These are phyloP conservation scores for Myotis brandtii DNA, from an alignment of 2,113 vertebrate species.

Conservation along the genomic window DNA sequence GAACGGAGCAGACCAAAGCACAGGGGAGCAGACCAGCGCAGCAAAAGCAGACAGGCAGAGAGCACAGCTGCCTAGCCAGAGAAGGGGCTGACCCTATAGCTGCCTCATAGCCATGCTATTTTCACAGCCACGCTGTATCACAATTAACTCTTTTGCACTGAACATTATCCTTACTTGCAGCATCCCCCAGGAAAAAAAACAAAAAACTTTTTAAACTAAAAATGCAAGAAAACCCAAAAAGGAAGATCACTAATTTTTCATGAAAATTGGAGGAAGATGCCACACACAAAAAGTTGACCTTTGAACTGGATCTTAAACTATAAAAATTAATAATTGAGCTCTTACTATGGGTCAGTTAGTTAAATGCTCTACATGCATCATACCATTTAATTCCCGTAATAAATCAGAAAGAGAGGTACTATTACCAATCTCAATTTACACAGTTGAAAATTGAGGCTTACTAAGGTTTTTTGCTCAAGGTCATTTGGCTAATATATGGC, in stretches of 20 bases:
- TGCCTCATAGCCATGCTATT: not conserved
- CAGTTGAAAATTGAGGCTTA: not conserved
- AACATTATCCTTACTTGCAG: not conserved
- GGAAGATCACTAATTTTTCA: not conserved
- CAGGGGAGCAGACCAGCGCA: not conserved
- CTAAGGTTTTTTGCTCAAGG: not conserved
- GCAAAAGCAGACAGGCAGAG: not conserved
- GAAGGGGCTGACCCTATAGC: not conserved
- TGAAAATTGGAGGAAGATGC: not conserved
- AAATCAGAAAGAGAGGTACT: constrained; percentile 2
- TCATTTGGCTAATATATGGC: not conserved
- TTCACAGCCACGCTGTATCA: not conserved
- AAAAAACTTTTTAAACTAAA: not conserved
- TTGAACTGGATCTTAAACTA: constrained; percentile 27
- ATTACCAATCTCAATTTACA: not conserved
- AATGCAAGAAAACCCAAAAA: not conserved
- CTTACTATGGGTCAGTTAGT: not conserved
- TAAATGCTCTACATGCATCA: not conserved
- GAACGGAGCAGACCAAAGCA: not conserved
- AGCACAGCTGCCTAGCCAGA: not conserved
- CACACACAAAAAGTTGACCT: not conserved
- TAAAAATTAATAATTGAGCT: not conserved
- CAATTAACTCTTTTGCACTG: not conserved
- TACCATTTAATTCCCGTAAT: constrained; percentile 42
- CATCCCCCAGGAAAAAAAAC: not conserved